A percentile compares a stretch with the other conserved stretches of the same genome.
Evolutionary conservation across 2,113 vertebrate genomes (phyloP).

Genomic region (Cephalopterus ornatus): DNA sequence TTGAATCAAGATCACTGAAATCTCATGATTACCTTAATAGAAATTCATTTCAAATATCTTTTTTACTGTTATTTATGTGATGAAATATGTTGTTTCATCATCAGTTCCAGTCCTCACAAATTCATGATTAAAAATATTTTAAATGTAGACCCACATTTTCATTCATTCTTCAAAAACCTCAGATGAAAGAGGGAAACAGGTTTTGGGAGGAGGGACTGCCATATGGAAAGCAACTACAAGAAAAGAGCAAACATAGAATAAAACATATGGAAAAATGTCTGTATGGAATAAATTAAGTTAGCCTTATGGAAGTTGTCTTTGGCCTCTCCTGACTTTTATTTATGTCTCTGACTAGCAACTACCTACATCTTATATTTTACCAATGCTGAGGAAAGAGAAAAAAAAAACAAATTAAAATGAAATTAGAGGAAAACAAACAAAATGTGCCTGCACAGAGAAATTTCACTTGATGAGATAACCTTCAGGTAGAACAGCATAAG

Average conservation of each 20-base stretch:
- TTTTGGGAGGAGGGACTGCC: not conserved
- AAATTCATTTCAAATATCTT: not conserved
- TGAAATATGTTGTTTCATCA: not conserved
- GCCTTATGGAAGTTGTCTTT: slow-evolving; percentile 14
- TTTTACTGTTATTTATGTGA: not conserved
- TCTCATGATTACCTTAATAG: not conserved
- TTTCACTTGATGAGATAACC: not conserved
- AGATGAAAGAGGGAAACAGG: not conserved
- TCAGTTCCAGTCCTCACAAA: not conserved
- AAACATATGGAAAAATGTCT: slow-evolving; percentile 35
- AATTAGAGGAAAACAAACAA: not conserved
- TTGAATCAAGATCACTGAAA: not conserved
- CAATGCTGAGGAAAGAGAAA: not conserved
- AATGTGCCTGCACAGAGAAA: not conserved
- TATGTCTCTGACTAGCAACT: not conserved
- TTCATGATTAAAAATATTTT: not conserved
- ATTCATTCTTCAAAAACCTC: not conserved
- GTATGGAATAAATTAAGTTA: slow-evolving; percentile 37
- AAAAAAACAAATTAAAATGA: not conserved
- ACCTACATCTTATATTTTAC: not conserved
- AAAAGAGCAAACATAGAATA: slow-evolving; percentile 41
- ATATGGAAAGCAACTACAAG: slow-evolving; percentile 24
- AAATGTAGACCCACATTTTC: not conserved
- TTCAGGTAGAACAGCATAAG: not conserved
- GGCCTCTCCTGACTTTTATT: not conserved